Percentiles rank a stretch among this genome's conserved stretches.
Conservation (phyloP, 2,797 vertebrate species). For the Peromyscus attwateri region DNA sequence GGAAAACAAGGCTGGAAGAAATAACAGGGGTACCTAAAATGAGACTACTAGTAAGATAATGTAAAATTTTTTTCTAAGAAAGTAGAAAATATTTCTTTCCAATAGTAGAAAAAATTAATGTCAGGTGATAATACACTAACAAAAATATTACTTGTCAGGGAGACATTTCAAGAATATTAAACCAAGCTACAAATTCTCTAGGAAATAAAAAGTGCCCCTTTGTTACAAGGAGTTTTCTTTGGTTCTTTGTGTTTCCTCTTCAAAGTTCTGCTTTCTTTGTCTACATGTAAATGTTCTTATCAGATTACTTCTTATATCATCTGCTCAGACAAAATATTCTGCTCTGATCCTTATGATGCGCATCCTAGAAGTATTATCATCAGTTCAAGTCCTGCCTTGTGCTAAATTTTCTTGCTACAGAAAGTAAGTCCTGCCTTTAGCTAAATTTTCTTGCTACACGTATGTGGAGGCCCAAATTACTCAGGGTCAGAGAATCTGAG, state of each 20-base stretch:
- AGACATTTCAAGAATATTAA: slow-evolving; percentile 53
- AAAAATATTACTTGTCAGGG: neutral
- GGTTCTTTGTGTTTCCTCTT: slow-evolving; percentile 62
- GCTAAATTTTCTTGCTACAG: slow-evolving; percentile 51
- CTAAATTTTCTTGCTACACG: too few species aligned
- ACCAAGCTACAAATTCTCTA: slow-evolving; percentile 35
- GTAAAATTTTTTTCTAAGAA: slow-evolving; percentile 35
- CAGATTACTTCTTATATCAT: slow-evolving; percentile 48
- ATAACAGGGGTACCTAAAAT: neutral
- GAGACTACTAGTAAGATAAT: neutral
- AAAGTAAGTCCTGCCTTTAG: too few species aligned
- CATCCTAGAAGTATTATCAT: slow-evolving; percentile 41
- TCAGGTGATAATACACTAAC: slow-evolving; percentile 10
- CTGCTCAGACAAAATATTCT: slow-evolving; percentile 51
- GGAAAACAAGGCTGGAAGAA: neutral
- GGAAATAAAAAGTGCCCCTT: slow-evolving; percentile 45
- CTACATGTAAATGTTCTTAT: slow-evolving; percentile 7
- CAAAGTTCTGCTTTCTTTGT: slow-evolving; percentile 60
- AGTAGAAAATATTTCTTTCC: neutral
- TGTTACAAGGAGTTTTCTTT: slow-evolving; percentile 49
- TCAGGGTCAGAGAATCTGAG: too few species aligned
- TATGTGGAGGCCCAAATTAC: too few species aligned
- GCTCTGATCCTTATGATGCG: slow-evolving; percentile 16
- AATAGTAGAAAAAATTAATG: slow-evolving; percentile 5
- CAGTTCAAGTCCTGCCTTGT: slow-evolving; percentile 4